Conservation (phyloP, 2,888 invertebrate genomes). For the Pachycephus smyrnensis region DNA sequence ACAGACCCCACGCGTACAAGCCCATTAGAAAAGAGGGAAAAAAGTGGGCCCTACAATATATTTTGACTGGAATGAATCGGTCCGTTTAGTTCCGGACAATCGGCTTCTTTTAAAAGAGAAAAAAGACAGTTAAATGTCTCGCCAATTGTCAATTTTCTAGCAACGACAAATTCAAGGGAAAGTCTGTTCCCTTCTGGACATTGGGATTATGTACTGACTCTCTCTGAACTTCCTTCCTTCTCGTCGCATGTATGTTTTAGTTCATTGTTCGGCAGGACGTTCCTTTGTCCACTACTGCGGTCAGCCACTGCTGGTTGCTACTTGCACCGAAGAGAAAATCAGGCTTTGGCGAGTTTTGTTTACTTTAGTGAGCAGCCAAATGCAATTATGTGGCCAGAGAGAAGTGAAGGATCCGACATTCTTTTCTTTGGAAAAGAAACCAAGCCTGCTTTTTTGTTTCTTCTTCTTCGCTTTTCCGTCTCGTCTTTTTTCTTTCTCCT, state of each 20-base stretch:
- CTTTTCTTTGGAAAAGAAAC: not conserved
- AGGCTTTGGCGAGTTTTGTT: not conserved
- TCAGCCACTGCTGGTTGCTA: not conserved
- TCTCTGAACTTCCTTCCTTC: not conserved
- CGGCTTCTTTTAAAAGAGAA: not conserved
- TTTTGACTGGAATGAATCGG: not conserved
- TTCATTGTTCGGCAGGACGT: not conserved
- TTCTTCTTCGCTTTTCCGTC: slow-evolving; percentile 15
- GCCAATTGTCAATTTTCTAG: not conserved
- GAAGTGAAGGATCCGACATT: not conserved
- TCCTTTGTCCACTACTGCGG: not conserved
- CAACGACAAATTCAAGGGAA: not conserved
- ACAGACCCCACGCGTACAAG: not conserved
- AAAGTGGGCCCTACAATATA: not conserved
- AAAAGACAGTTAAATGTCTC: not conserved
- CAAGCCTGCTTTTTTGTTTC: slow-evolving; percentile 10
- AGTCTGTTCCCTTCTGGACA: not conserved
- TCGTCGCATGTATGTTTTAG: not conserved
- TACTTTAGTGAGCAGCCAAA: not conserved
- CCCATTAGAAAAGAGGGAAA: not conserved
- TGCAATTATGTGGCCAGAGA: not conserved
- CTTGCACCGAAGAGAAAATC: not conserved
- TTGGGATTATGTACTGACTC: not conserved
- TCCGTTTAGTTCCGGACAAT: not conserved
- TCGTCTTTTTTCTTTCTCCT: slow-evolving; percentile 14